phyloP scores from a whole-genome alignment of 2,888 invertebrate species.

The Nomada ruficornis region DNA sequence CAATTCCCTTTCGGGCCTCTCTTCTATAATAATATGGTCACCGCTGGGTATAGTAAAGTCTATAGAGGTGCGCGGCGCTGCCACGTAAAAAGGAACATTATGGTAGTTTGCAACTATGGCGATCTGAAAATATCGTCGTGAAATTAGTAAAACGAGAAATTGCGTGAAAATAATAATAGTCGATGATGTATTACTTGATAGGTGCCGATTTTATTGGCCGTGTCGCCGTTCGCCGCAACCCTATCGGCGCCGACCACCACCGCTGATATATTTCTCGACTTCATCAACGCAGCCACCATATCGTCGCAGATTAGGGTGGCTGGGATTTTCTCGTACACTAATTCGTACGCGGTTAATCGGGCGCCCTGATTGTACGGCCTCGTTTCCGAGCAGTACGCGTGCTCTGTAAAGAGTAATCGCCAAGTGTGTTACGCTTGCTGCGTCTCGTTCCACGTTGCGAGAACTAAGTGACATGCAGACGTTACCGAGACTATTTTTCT shows the following conservation, averaged over 20 bases:
- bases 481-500: constrained; percentile 89
- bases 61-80: constrained; percentile 96
- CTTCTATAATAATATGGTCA: constrained; percentile 96
- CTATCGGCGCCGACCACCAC: constrained; percentile 99
- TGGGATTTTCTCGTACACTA: constrained; percentile 96
- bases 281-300: constrained; percentile 97
- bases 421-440: not conserved
- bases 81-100: constrained; percentile 96
- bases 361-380: constrained; percentile 99
- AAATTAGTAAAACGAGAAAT: not conserved
- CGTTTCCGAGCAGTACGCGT: constrained; percentile 98
- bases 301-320: constrained; percentile 97
- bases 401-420: constrained; percentile 86
- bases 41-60: constrained; percentile 92
- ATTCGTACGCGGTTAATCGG: constrained; percentile 97
- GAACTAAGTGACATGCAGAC: constrained; percentile 42
- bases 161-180: no score
- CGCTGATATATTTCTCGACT: constrained; percentile 92
- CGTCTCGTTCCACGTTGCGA: not conserved
- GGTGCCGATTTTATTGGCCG: constrained; percentile 99
- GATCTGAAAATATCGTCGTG: constrained; percentile 85
- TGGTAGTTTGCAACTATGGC: constrained; percentile 96
- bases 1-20: constrained; percentile 96
- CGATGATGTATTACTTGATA: constrained; percentile 87
- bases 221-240: constrained; percentile 98